Conservation (phyloP, 2,888 invertebrate species). For the Caenorhabditis sp. region DNA sequence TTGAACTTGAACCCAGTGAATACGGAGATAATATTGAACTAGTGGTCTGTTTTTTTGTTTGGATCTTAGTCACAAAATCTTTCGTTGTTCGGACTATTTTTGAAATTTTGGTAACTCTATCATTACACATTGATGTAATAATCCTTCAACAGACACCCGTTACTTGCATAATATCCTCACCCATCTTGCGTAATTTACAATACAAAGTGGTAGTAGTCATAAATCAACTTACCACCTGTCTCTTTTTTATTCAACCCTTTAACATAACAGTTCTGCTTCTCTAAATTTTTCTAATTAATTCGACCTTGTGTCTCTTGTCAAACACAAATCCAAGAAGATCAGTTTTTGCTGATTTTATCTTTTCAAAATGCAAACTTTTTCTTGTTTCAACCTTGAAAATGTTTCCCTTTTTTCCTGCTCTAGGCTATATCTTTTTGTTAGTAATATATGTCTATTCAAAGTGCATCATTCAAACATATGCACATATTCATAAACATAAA, state of each 20-base stretch:
- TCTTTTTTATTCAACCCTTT: background rate
- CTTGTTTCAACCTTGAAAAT: background rate
- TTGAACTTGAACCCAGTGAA: too few species aligned
- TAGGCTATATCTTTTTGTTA: too few species aligned
- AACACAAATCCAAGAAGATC: background rate
- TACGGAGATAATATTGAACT: too few species aligned
- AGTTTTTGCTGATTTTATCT: background rate
- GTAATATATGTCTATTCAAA: too few species aligned
- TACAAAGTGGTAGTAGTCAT: background rate
- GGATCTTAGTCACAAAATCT: too few species aligned
- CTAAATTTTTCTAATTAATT: background rate
- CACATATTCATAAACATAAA: background rate
- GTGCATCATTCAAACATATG: too few species aligned
- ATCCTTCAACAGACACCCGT: background rate
- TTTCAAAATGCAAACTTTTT: background rate
- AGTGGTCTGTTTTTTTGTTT: too few species aligned
- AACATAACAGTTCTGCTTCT: background rate
- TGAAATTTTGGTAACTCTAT: too few species aligned
- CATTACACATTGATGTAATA: background rate
- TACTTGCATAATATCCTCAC: background rate
- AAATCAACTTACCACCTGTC: background rate
- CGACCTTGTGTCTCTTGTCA: background rate
- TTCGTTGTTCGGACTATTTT: too few species aligned
- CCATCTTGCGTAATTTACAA: constrained; percentile 1
- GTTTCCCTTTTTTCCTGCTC: too few species aligned